A percentile compares a stretch with the other conserved stretches of the same genome.
Conservation (phyloP, 2,888 invertebrate genomes). For the Blomia tropicalis region DNA sequence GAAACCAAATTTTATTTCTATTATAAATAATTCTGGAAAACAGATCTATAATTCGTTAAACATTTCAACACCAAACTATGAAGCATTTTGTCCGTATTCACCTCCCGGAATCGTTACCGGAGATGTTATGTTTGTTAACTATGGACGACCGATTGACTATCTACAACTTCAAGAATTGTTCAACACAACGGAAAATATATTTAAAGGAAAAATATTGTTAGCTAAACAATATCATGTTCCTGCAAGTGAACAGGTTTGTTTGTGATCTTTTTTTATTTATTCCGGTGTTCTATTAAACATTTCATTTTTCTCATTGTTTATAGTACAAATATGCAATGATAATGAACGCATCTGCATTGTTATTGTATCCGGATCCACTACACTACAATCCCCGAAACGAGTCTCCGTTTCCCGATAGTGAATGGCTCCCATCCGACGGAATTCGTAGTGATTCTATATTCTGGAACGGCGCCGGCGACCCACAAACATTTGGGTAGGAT, state of each 20-base stretch:
- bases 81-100: background rate
- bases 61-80: background rate
- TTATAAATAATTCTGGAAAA: slow-evolving; percentile 24
- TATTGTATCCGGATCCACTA: slow-evolving; percentile 36
- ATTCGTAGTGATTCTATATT: slow-evolving; percentile 35
- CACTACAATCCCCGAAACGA: slow-evolving; percentile 32
- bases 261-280: background rate
- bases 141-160: slow-evolving; percentile 38
- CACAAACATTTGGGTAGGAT: slow-evolving; percentile 34
- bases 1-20: slow-evolving; percentile 28
- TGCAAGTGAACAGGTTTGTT: slow-evolving; percentile 27
- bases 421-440: slow-evolving; percentile 36
- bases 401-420: slow-evolving; percentile 34
- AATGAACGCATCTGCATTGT: slow-evolving; percentile 35
- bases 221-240: slow-evolving; percentile 35
- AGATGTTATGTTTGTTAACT: slow-evolving; percentile 37
- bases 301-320: background rate
- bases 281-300: background rate
- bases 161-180: slow-evolving; percentile 32
- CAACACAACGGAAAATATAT: slow-evolving; percentile 31
- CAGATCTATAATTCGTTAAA: slow-evolving; percentile 21
- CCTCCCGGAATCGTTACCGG: slow-evolving; percentile 21
- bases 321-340: slow-evolving; percentile 31
- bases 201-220: slow-evolving; percentile 39
- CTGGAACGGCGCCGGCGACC: slow-evolving; percentile 35